These are phyloP conservation scores for Euwallacea similis DNA, from an alignment of 1,140 invertebrate species.

Conservation along the genomic window DNA sequence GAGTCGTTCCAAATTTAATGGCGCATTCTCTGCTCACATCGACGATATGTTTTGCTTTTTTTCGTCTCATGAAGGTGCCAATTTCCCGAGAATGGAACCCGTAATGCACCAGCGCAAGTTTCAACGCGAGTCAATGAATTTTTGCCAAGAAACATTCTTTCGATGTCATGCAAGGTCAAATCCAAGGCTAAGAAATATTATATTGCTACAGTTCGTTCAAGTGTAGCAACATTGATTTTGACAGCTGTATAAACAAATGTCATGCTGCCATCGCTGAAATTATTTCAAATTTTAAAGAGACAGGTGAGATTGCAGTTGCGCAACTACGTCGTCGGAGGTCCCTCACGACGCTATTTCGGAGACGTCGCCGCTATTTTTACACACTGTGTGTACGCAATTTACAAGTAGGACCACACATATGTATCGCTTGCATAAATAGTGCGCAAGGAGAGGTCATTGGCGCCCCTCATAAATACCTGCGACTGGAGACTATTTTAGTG, in stretches of 20 bases:
- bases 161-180: conserved; percentile 36
- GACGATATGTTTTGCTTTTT: background rate
- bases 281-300: too few relatives aligned
- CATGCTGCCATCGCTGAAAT: too few relatives aligned
- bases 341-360: too few relatives aligned
- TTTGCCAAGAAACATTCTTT: conserved; percentile 33
- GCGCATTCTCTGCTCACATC: background rate
- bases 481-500: background rate
- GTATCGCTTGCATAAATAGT: conserved; percentile 41
- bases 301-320: too few relatives aligned
- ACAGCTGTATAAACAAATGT: too few relatives aligned
- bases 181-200: conserved; percentile 29
- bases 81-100: background rate
- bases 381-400: conserved; percentile 11
- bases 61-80: too few relatives aligned
- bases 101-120: conserved; percentile 23
- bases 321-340: too few relatives aligned
- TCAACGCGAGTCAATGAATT: conserved; percentile 31
- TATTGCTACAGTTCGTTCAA: conserved; percentile 6
- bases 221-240: too few relatives aligned
- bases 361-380: background rate
- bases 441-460: conserved; percentile 39
- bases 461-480: conserved; percentile 42
- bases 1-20: conserved; percentile 5
- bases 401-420: conserved; percentile 17